phyloP scores from a whole-genome alignment of 2,888 invertebrate species.

The Eupeodes luniger region DNA sequence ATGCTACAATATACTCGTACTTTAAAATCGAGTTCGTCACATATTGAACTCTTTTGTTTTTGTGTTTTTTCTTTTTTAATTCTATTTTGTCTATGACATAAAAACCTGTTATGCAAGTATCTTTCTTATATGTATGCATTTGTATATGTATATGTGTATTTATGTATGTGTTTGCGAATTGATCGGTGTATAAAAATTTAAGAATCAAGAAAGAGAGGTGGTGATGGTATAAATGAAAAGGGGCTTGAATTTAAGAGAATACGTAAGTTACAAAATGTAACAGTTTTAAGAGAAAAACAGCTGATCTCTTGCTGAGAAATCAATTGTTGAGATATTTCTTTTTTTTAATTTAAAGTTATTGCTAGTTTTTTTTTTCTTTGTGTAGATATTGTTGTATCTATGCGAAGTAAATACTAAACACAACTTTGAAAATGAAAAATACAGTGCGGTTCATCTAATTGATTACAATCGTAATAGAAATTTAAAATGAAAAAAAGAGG shows the following conservation, averaged over 20 bases:
- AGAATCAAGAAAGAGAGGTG: neutral
- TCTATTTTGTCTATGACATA: conserved; percentile 63
- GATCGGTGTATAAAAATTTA: conserved; percentile 7
- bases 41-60: conserved; percentile 57
- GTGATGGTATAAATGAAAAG: neutral
- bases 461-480: neutral
- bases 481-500: too few species aligned
- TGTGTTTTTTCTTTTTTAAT: conserved; percentile 27
- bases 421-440: neutral
- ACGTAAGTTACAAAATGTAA: neutral
- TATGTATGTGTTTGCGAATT: conserved; percentile 9
- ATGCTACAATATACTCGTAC: neutral
- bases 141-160: neutral
- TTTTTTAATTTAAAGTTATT: neutral
- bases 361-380: neutral
- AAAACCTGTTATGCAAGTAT: conserved; percentile 67
- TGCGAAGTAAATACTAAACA: neutral
- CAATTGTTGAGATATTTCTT: neutral
- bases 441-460: neutral
- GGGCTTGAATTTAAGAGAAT: conserved; percentile 28
- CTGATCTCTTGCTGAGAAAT: conserved; percentile 43
- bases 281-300: conserved; percentile 55
- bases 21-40: conserved; percentile 43
- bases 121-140: neutral
- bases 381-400: neutral